Percentiles rank a stretch among this genome's conserved stretches.
Evolutionary conservation across 2,888 invertebrate genomes (phyloP).

Genomic region (Epistrophe grossulariae): DNA sequence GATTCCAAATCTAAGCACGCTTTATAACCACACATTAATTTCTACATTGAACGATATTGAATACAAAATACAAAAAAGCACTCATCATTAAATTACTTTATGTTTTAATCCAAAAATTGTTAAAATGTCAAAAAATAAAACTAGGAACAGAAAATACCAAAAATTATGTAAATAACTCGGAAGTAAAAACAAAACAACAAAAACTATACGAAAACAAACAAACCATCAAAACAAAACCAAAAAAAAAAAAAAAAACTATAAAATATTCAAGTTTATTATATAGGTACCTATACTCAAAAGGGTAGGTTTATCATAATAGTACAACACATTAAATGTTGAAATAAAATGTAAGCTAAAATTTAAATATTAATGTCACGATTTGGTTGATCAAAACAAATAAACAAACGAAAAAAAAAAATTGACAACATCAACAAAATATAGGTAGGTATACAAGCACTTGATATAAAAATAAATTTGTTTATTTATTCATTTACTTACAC

Average conservation of each 20-base stretch:
- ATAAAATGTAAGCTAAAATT: not conserved
- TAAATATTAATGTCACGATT: conserved; percentile 30
- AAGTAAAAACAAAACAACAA: not conserved
- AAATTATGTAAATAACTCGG: conserved; percentile 7
- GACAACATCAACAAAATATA: conserved; percentile 3
- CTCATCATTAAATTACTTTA: not conserved
- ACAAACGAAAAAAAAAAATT: not conserved
- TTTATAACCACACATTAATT: not conserved
- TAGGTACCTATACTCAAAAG: not conserved
- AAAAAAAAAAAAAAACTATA: not conserved
- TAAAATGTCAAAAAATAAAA: not conserved
- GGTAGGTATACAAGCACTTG: not conserved
- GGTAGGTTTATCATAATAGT: not conserved
- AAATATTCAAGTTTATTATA: conserved; percentile 9
- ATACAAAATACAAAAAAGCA: not conserved
- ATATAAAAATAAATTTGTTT: conserved; percentile 1
- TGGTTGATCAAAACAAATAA: conserved; percentile 4
- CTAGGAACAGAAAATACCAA: not conserved
- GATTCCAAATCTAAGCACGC: not conserved
- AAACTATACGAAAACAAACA: conserved; percentile 3
- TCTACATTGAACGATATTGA: not conserved
- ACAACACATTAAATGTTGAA: not conserved
- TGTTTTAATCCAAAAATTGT: not conserved
- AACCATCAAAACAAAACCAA: not conserved
- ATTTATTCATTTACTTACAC: not conserved